Base-by-base conservation (phyloP, 35 echinoderm and acorn worm genomes). In the Apostichopus californicus region DNA sequence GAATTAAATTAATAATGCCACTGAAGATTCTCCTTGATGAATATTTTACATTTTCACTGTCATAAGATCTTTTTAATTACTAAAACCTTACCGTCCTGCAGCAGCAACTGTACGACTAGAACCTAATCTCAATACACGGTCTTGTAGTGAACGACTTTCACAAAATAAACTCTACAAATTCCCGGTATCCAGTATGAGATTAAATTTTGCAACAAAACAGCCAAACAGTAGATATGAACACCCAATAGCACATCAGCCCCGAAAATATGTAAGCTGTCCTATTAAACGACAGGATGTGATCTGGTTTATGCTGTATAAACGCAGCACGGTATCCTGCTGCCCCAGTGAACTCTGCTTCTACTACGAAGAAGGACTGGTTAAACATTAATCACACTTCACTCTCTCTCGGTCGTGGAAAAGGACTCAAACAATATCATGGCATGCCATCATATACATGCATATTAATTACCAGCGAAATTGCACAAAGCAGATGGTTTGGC, bases 351-450 rank as follows among this genome's bases (percentile, higher is more conserved):
- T 23, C 81, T n/a, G 55, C 28, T 18, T 46, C 20, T 18, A 24
- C 71, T 7, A 75, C 20, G 20, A 18, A 4, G 17, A 75, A 6
- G 5, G 81, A 83, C 24, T 13, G 55, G 81, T 85, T 85, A 59
- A 85, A 56, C 81, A 85, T 85, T 85, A 25, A 85, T 85, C 81
- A 85, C 81, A 85, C 54, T 58, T 10, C 81, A 56, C 71, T 75
- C 71, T 75, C 71, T 73, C 20, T 75, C 18, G 34, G 34, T 75
- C 71, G n/a, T 75, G 14, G 71, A 9, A 12, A 12, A 61, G 58
- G 58, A 14, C n/a, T 75, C 71, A 75, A 75, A 75, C 71, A 8
- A 75, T n/a, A 18, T 46, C 34, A 46, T 5, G 21, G 71, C 71
- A 75, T 20, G 71, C 58, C 1, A 61, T 61, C 7, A 9, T 12